Evolutionary conservation across 2,113 vertebrate genomes (phyloP).

Genomic region (Alosa alosa): DNA sequence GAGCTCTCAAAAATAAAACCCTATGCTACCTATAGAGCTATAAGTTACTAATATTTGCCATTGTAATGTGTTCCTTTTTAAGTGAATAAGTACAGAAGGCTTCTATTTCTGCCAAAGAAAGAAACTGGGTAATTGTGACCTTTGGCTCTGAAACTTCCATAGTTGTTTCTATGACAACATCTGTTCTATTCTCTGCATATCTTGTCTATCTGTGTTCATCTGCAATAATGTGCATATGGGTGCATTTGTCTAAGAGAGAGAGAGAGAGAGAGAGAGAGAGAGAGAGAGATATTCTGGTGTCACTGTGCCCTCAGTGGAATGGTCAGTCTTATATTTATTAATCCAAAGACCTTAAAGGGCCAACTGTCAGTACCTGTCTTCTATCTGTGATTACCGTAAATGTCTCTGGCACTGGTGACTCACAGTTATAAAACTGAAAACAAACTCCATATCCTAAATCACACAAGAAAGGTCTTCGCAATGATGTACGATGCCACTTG

Average conservation of each 20-base stretch:
- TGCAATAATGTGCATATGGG: not conserved
- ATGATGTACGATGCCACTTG: not conserved
- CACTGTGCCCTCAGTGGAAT: not conserved
- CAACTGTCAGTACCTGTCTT: not conserved
- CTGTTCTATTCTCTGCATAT: not conserved
- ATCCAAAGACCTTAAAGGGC: not conserved
- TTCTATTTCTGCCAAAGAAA: not conserved
- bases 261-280: not conserved
- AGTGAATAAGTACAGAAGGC: not conserved
- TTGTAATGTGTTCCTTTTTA: not conserved
- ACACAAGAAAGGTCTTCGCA: not conserved
- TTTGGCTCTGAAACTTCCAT: not conserved
- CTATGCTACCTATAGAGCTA: not conserved
- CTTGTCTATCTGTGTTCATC: not conserved
- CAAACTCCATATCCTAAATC: not conserved
- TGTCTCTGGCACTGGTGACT: not conserved
- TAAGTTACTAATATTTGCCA: not conserved
- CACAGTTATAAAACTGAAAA: constrained; percentile 8
- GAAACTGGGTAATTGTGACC: not conserved
- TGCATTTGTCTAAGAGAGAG: not conserved
- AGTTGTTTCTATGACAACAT: constrained; percentile 13
- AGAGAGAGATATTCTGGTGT: constrained; percentile 1
- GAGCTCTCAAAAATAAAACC: too few relatives aligned
- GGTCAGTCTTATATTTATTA: not conserved
- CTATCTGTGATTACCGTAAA: constrained; percentile 6